These are phyloP conservation scores for Nothobranchius kuhntae DNA, from an alignment of 2,113 vertebrate genomes.

Conservation along the genomic window DNA sequence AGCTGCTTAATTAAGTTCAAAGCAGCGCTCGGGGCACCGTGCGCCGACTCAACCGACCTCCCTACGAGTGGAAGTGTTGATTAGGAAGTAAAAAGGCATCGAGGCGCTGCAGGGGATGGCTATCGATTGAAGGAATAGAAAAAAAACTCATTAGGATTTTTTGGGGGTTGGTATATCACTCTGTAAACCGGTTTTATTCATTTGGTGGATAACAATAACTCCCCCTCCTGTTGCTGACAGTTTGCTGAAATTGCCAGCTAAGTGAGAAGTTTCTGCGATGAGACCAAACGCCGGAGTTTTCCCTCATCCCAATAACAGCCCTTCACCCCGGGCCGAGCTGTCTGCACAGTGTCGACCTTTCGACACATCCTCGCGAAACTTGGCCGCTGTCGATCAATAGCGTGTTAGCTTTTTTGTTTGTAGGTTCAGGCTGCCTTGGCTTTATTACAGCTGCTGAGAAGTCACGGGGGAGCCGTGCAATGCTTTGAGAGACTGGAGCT, in stretches of 20 bases:
- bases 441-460: slow-evolving; percentile 80
- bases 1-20: slow-evolving; percentile 83
- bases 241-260: slow-evolving; percentile 46
- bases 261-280: slow-evolving; percentile 62
- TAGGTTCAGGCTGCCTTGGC: slow-evolving; percentile 79
- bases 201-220: slow-evolving; percentile 37
- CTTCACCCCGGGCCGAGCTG: slow-evolving; percentile 67
- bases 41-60: slow-evolving; percentile 74
- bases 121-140: slow-evolving; percentile 71
- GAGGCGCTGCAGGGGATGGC: slow-evolving; percentile 67
- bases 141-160: slow-evolving; percentile 63
- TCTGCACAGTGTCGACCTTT: slow-evolving; percentile 75
- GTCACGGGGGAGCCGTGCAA: slow-evolving; percentile 77
- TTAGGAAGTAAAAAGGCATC: slow-evolving; percentile 75
- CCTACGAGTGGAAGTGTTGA: slow-evolving; percentile 77
- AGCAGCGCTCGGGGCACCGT: slow-evolving; percentile 72
- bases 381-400: slow-evolving; percentile 79
- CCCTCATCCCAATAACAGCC: slow-evolving; percentile 71
- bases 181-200: slow-evolving; percentile 31
- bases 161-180: slow-evolving; percentile 41
- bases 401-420: slow-evolving; percentile 83
- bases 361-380: slow-evolving; percentile 74
- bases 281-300: slow-evolving; percentile 60
- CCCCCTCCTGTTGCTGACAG: slow-evolving; percentile 22
- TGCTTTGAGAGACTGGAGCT: slow-evolving; percentile 77